Evolutionary conservation across 2,113 vertebrate species (phyloP).

Genomic region (Actenoides hombroni): DNA sequence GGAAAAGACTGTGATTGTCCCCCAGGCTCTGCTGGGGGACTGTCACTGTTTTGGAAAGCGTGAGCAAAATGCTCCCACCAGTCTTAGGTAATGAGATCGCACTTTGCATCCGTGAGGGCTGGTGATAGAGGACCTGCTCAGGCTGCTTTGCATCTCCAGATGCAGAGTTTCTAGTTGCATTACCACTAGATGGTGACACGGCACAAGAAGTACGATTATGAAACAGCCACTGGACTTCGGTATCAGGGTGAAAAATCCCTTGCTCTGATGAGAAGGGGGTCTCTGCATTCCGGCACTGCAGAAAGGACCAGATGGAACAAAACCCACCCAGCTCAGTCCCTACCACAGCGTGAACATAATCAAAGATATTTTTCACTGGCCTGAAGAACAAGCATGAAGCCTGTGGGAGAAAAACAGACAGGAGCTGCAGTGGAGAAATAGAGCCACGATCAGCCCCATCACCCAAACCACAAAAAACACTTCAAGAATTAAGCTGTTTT

Average conservation of each 20-base stretch:
- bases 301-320: background rate
- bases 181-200: constrained; percentile 57
- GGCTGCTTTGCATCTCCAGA: background rate
- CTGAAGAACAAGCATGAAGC: background rate
- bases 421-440: background rate
- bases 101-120: fast-evolving
- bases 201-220: background rate
- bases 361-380: fast-evolving
- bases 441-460: background rate
- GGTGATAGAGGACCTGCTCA: fast-evolving
- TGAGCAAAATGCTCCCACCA: background rate
- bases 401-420: background rate
- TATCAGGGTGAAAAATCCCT: background rate
- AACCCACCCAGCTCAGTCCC: background rate
- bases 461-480: background rate
- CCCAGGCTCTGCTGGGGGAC: background rate
- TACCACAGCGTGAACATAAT: fast-evolving
- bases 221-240: background rate
- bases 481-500: background rate
- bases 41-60: background rate
- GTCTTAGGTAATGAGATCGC: fast-evolving
- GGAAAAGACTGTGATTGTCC: background rate
- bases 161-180: background rate
- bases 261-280: fast-evolving
- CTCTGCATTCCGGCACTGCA: fast-evolving